Base-by-base conservation (phyloP, 2,113 vertebrate genomes). In the Phylloscopus trochiloides region DNA sequence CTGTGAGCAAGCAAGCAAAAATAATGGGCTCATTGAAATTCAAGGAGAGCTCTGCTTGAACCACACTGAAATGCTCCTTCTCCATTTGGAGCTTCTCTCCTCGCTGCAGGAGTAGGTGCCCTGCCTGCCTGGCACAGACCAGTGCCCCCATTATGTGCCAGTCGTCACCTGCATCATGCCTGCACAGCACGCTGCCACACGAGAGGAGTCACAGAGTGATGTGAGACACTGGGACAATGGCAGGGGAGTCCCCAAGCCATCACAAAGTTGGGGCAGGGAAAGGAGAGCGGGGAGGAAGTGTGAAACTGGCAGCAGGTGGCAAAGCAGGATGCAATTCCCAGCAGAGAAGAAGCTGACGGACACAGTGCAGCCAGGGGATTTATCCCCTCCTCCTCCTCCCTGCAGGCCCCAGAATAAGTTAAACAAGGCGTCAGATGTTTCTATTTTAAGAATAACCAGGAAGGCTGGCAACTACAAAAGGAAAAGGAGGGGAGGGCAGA, bases 381-480 rank as follows among this genome's bases (percentile, higher is more conserved):
- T 91, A 86, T 93, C 48, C 71, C 36, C 58, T 47, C 89, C 82
- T 90, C 62, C 74, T 90, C 58, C 68, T 63, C 90, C 73, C 89
- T 4, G 4, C 32, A 79, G 80, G 84, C 70, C 84, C 51, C 32
- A 38, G 78, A 73, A 22, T 47, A 94, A 94, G 75, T 77, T 96
- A 92, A 92, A 94, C 91, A 92, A 95, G 73, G 78, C 51, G 1
- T 91, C 90, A 93, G 78, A 85, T 86, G 85, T 34, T 94, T 86
- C 96, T 96, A 90, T 96, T 96, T 94, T 88, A 70, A 90, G 95
- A 94, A 75, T 74, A 90, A 87, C 90, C 50, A 85, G 92, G 76
- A 88, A 97, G 90, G 86, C 86, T 97, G 94, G 97, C 92, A 91
- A 81, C 63, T 93, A 58, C 36, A 91, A 94, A 96, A 96, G 59